Evolutionary conservation across 2,888 invertebrate genomes (phyloP), one percentile per base, ranked within the genome.

Genomic region (Seira sanloemensis): DNA sequence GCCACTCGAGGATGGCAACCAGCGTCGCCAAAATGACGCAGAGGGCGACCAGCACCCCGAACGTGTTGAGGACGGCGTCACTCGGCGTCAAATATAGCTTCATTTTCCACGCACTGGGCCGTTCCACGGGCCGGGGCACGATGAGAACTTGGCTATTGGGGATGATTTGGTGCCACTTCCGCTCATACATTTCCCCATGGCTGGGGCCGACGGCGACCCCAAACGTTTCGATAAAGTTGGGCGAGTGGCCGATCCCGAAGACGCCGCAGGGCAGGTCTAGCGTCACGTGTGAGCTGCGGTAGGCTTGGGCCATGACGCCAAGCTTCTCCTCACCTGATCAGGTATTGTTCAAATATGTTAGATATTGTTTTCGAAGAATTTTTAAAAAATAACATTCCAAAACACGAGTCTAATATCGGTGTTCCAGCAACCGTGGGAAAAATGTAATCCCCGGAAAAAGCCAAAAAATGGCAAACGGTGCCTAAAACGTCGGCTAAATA

Each of bases 91-190:
- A 96, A 92, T 97, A 98, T 19, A 98, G 92, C 90, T 97, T 97
- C 19, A 95, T 96, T 90, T 94, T 95, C 98, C 98, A 98, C 88
- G 93, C 93, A 1, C 93, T 93, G 0, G 97, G 95, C 77, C 96
- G 93, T 86, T 93, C 92, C 0, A 94, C 93, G 5, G 97, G 97
- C 90, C 94, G 94, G 0, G 99, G 99, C 86, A 98, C 96, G 0
- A 99, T 96, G 50, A 98, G 96, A 91, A 99, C 95, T 91, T 99
- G 98, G 0, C 99, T 98, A 91, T 99, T 99, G 0, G 99, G 99
- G 91, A 99, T 98, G 77, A 98, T 95, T 91, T 97, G 97, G 0
- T 95, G 95, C 96, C 97, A 98, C 81, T 94, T 94, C 88, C 94
- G 94, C 18, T 84, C 86, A 62, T 90, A 82, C 18, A 82, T 71